These are phyloP conservation scores for Camarhynchus parvulus DNA, from an alignment of 2,113 vertebrate genomes.

Conservation along the genomic window DNA sequence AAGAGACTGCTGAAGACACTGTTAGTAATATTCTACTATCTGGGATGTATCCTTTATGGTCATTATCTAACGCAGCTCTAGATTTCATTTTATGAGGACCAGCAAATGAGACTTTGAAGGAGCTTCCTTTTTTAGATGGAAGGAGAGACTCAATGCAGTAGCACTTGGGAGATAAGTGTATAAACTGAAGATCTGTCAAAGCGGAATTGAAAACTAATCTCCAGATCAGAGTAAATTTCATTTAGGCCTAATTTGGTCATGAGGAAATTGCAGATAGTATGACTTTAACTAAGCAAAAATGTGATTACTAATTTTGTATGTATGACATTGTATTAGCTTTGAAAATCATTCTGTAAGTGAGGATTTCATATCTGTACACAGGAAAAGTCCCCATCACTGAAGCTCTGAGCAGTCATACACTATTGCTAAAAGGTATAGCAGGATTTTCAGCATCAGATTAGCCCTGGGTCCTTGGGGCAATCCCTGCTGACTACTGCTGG, in stretches of 20 bases:
- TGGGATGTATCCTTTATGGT: background rate
- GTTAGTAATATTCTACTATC: background rate
- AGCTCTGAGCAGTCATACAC: background rate
- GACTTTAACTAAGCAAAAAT: background rate
- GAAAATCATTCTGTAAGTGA: background rate
- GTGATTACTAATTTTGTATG: background rate
- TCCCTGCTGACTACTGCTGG: background rate
- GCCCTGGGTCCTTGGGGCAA: background rate
- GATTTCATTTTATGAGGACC: background rate
- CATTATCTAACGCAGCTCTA: background rate
- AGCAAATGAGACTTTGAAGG: background rate
- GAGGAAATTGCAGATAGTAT: background rate
- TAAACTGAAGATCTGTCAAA: background rate
- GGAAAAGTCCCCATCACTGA: background rate
- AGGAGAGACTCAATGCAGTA: background rate
- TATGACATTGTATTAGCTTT: background rate
- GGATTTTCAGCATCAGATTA: background rate
- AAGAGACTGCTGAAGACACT: background rate
- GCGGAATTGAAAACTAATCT: conserved; percentile 11
- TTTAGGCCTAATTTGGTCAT: background rate
- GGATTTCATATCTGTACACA: fast-evolving
- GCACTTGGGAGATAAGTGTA: background rate
- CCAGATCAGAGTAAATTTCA: background rate
- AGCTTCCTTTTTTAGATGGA: background rate
- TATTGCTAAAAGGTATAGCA: background rate